Evolutionary conservation across 2,797 vertebrate genomes (phyloP).

Genomic region (Aldrovandia affinis): DNA sequence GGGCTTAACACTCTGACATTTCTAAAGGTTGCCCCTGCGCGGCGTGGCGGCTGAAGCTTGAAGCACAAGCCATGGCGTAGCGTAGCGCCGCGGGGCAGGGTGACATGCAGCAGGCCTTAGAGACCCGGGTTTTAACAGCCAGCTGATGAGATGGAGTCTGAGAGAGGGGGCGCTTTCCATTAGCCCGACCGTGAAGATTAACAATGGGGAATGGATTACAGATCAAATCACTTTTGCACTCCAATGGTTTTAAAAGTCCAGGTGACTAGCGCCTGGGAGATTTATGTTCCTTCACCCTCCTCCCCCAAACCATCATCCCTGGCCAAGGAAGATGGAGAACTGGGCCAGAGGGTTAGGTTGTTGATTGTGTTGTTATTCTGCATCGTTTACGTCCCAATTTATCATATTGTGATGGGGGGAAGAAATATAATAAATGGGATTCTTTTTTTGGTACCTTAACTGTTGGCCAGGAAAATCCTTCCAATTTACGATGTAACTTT

Average conservation of each 20-base stretch:
- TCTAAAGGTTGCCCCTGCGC: slow-evolving; percentile 70
- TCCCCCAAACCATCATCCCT: neutral
- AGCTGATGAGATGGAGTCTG: slow-evolving; percentile 46
- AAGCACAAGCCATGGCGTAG: neutral
- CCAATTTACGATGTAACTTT: slow-evolving; percentile 43
- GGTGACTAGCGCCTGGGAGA: slow-evolving; percentile 7
- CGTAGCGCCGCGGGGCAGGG: slow-evolving; percentile 58
- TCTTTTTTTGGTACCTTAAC: slow-evolving; percentile 30
- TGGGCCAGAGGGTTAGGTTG: neutral
- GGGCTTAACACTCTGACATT: slow-evolving; percentile 76
- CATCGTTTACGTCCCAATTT: neutral
- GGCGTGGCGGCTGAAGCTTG: neutral
- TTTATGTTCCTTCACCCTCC: neutral
- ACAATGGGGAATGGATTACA: slow-evolving; percentile 54
- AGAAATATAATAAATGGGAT: too few species aligned
- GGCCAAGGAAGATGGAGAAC: neutral
- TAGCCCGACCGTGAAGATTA: slow-evolving; percentile 61
- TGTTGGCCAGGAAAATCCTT: slow-evolving; percentile 43
- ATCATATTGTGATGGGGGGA: slow-evolving; percentile 13
- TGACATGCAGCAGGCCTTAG: slow-evolving; percentile 64
- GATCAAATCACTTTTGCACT: slow-evolving; percentile 55
- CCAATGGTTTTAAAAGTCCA: slow-evolving; percentile 6
- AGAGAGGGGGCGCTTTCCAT: slow-evolving; percentile 53
- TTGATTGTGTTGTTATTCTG: slow-evolving; percentile 1
- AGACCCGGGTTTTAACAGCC: slow-evolving; percentile 62